phyloP scores from a whole-genome alignment of 2,797 vertebrate species.

The Coluber constrictor region DNA sequence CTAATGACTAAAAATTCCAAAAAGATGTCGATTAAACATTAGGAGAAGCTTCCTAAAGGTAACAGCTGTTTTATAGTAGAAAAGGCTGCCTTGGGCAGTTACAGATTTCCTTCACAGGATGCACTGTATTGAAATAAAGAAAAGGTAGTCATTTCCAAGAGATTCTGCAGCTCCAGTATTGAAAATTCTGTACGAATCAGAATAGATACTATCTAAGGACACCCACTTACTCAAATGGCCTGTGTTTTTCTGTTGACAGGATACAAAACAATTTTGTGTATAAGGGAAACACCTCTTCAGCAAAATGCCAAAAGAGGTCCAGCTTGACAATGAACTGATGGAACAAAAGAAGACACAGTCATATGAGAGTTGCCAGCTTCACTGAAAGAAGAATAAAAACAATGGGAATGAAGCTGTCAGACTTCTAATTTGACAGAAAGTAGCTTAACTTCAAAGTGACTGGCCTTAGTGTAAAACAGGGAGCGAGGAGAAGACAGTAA shows the following conservation, averaged over 20 bases:
- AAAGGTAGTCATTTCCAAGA: background rate
- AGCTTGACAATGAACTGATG: background rate
- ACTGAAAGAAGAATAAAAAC: background rate
- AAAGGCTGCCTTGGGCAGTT: background rate
- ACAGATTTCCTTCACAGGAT: background rate
- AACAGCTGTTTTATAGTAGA: background rate
- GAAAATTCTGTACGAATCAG: background rate
- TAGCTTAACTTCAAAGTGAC: background rate
- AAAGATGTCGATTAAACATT: background rate
- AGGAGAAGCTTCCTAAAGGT: background rate
- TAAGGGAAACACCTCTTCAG: background rate
- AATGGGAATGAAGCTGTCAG: background rate
- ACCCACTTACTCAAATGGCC: background rate
- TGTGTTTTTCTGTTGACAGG: background rate
- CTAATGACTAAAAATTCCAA: background rate
- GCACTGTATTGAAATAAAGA: background rate
- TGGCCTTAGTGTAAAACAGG: background rate
- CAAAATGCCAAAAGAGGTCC: background rate
- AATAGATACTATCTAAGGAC: background rate
- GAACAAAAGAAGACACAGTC: background rate
- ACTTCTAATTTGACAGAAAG: background rate
- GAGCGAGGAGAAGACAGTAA: background rate
- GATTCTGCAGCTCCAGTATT: background rate
- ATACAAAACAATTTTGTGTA: background rate
- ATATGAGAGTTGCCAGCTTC: conserved; percentile 7